These are phyloP conservation scores for Paracentrotus lividus DNA, from an alignment of 53 echinoderm and acorn worm species.

Conservation along the genomic window DNA sequence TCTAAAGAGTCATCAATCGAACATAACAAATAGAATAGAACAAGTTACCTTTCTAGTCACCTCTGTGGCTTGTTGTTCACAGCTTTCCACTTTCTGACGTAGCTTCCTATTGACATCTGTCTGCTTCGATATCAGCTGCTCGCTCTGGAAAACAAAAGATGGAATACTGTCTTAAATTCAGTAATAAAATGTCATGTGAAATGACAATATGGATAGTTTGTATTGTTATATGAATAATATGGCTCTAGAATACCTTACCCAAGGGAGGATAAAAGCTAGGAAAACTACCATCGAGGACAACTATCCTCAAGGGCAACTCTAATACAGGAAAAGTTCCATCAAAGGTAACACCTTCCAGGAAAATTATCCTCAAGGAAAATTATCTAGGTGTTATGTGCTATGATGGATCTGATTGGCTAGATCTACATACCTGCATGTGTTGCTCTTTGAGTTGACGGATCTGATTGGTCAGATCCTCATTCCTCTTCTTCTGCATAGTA, in stretches of 20 bases:
- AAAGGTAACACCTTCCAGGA: too few relatives aligned
- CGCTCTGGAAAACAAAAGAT: neutral
- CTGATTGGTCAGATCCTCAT: slow-evolving; percentile 84
- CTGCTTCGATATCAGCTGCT: slow-evolving; percentile 76
- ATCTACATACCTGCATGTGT: slow-evolving; percentile 72
- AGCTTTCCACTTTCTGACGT: slow-evolving; percentile 80
- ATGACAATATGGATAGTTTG: neutral
- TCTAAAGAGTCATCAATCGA: too few relatives aligned
- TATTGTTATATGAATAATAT: neutral
- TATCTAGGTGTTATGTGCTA: neutral
- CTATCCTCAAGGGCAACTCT: too few relatives aligned
- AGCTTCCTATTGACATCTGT: slow-evolving; percentile 79
- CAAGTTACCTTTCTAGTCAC: slow-evolving; percentile 76
- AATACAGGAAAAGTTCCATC: too few relatives aligned
- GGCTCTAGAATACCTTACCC: neutral
- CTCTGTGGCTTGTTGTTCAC: slow-evolving; percentile 87
- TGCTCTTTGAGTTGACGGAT: slow-evolving; percentile 81
- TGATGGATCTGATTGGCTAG: neutral
- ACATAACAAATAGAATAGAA: neutral
- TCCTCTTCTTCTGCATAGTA: slow-evolving; percentile 81
- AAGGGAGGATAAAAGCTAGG: too few relatives aligned
- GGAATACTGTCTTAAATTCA: neutral
- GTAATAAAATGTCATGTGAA: neutral
- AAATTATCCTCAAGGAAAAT: too few relatives aligned
- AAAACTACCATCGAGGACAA: too few relatives aligned